phyloP scores from a whole-genome alignment of 2,113 vertebrate genomes.

The Megatriorchis doriae region DNA sequence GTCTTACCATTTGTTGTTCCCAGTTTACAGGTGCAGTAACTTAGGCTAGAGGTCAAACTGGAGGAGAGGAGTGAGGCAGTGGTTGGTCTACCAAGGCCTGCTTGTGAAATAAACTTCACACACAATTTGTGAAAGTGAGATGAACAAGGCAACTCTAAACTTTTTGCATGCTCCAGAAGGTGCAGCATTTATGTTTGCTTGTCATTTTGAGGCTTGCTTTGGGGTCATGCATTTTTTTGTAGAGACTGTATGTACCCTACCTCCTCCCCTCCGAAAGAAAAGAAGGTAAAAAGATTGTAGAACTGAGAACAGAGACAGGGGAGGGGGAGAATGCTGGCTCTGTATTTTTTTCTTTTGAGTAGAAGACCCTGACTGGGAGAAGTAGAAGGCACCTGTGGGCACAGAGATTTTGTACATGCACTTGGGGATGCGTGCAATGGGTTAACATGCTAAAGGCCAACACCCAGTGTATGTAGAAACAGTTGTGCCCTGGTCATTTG shows the following conservation, averaged over 20 bases:
- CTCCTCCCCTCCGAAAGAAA: neutral
- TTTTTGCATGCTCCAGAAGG: neutral
- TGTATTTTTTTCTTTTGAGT: neutral
- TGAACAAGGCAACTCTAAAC: neutral
- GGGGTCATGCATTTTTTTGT: neutral
- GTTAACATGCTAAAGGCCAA: neutral
- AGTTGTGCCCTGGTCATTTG: neutral
- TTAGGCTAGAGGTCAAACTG: neutral
- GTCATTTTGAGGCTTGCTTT: neutral
- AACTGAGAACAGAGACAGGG: neutral
- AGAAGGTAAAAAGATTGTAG: neutral
- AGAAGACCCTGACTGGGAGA: neutral
- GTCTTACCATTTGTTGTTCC: neutral
- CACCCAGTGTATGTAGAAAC: neutral
- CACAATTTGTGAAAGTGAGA: neutral
- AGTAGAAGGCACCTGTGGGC: neutral
- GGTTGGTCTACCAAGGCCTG: neutral
- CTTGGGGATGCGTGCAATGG: neutral
- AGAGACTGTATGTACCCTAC: neutral
- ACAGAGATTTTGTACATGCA: fast-evolving
- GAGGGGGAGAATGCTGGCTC: neutral
- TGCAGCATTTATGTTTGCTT: neutral
- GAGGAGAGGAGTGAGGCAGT: neutral
- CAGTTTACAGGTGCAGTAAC: neutral
- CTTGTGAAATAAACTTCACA: neutral